Evolutionary conservation across 2,888 invertebrate genomes (phyloP), one percentile per base, ranked within the genome.

Genomic region (Amphimallon solstitiale): DNA sequence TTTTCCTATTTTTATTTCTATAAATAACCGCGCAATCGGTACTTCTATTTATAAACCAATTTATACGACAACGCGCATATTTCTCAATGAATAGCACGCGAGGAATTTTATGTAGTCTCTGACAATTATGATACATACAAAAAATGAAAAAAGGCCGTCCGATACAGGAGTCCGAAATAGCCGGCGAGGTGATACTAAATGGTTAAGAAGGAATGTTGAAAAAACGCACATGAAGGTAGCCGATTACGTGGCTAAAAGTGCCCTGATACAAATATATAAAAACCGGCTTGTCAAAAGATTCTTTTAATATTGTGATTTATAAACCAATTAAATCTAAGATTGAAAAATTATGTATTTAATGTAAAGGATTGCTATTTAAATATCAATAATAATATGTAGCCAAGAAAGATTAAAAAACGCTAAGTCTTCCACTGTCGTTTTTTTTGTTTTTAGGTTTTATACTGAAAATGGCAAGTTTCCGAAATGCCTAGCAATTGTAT

Each of bases 41-140:
- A 63, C 56, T 66, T 66, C 66, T 66, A 66, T 66, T 63, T 66
- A 66, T 66, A 66, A 46, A 51, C 43, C 52, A 54, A 63, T 63
- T 63, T 63, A 63, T 63, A 63, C 54, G 63, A 63, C 63, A 63
- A 54, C 54, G 43, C 45, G 45, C 45, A 40, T 61, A 54, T 63
- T 63, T 63, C 63, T 63, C 52, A 63, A 63, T 63, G 54, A 63
- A 54, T 54, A 52, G 45, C 54, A 52, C 45, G 43, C 61, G 23
- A 49, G 45, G 61, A 62, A 62, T 63, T 54, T 54, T 54, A 35
- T 35, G 46, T 51, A 17, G 40, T 56, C 56, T 43, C 21, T 15
- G 38, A n/a, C 61, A 61, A 61, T 48, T 61, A 61, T 61, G 35
- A 38, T 19, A 21, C 12, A 40, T 61, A 49, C 19, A 48, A 10